phyloP scores from a whole-genome alignment of 1,140 invertebrate genomes.

The Papilio dardanus region DNA sequence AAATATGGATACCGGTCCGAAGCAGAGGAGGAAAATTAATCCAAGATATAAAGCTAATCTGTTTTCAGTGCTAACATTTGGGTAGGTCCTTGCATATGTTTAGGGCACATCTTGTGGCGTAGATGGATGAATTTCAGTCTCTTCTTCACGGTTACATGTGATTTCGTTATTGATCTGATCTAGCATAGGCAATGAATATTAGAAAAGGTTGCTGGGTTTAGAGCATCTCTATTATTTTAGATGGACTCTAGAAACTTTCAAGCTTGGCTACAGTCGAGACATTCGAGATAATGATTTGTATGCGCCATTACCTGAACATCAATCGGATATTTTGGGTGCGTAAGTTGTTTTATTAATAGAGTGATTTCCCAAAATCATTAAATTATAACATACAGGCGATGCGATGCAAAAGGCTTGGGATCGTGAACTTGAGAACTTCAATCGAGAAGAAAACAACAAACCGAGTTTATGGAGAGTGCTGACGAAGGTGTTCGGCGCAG shows the following conservation, averaged over 20 bases:
- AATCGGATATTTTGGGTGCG: constrained; percentile 76
- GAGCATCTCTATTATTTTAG: constrained; percentile 58
- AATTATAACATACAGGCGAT: constrained; percentile 73
- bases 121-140: neutral
- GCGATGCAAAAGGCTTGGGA: constrained; percentile 83
- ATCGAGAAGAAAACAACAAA: constrained; percentile 39
- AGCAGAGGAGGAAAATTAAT: constrained; percentile 70
- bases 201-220: neutral
- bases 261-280: constrained; percentile 82
- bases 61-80: constrained; percentile 80
- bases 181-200: constrained; percentile 13
- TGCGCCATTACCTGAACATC: constrained; percentile 83
- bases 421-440: constrained; percentile 63
- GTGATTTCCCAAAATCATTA: neutral
- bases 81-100: constrained; percentile 61
- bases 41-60: constrained; percentile 78
- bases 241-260: constrained; percentile 83
- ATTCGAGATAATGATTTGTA: constrained; percentile 84
- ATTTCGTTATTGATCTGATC: neutral
- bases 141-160: neutral
- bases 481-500: constrained; percentile 75
- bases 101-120: neutral
- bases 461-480: constrained; percentile 79
- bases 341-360: neutral
- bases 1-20: constrained; percentile 77